A percentile compares a stretch with the other conserved stretches of the same genome.
Conservation (phyloP, 2,113 vertebrate genomes). For the Coreoperca whiteheadi region DNA sequence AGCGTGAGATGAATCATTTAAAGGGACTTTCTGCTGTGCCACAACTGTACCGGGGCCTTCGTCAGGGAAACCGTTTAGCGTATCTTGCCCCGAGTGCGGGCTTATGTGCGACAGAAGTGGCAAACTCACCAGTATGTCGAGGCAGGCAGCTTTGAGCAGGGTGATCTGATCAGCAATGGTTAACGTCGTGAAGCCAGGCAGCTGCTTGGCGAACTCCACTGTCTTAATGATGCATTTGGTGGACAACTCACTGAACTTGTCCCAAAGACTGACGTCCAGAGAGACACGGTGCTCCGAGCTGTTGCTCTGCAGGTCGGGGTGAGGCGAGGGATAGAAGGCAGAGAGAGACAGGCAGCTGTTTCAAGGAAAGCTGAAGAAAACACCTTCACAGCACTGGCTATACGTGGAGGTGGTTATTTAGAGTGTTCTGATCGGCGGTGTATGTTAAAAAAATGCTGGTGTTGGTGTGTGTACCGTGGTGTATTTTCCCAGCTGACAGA, state of each 20-base stretch:
- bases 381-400: not conserved
- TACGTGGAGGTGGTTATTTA: not conserved
- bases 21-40: not conserved
- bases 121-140: constrained; percentile 83
- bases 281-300: constrained; percentile 80
- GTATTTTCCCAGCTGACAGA: constrained; percentile 84
- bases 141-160: constrained; percentile 83
- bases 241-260: constrained; percentile 85
- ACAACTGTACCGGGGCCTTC: not conserved
- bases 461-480: constrained; percentile 75
- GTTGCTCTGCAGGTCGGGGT: constrained; percentile 70
- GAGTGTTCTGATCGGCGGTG: not conserved
- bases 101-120: not conserved
- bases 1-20: not conserved
- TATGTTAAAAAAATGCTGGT: not conserved
- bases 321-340: not conserved
- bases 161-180: constrained; percentile 86
- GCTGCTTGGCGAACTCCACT: constrained; percentile 84
- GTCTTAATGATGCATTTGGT: constrained; percentile 86
- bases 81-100: not conserved
- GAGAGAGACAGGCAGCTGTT: not conserved
- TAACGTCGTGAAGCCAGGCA: constrained; percentile 83
- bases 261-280: constrained; percentile 83
- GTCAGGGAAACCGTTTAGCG: not conserved
- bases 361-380: not conserved